These are phyloP conservation scores for Apolygus lucorum DNA, from an alignment of 1,140 invertebrate genomes.

Conservation along the genomic window DNA sequence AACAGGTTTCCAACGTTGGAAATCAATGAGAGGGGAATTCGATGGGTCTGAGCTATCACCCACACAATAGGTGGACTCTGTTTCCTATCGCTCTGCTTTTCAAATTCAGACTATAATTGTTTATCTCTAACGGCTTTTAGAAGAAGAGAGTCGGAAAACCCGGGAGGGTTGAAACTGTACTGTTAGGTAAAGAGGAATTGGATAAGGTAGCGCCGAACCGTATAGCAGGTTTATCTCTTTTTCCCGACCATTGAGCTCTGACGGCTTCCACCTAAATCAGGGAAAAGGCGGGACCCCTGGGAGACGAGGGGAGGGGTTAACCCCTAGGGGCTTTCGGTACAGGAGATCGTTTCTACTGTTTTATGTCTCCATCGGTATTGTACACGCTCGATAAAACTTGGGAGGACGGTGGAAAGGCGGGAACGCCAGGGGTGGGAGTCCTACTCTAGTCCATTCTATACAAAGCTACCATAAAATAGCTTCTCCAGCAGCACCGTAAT, in stretches of 20 bases:
- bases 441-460: neutral
- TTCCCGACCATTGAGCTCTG: neutral
- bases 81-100: too few species aligned
- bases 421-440: neutral
- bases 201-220: too few species aligned
- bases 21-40: too few species aligned
- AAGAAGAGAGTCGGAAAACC: too few species aligned
- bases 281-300: neutral
- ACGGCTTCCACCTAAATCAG: neutral
- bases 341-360: neutral
- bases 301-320: neutral
- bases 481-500: neutral
- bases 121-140: too few species aligned
- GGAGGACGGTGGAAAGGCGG: neutral
- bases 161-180: too few species aligned
- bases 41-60: too few species aligned
- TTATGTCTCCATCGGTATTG: neutral
- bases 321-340: neutral
- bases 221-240: neutral
- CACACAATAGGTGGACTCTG: too few species aligned
- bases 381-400: conserved; percentile 1
- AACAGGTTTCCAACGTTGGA: too few species aligned
- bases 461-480: neutral
- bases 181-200: too few species aligned
- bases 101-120: too few species aligned